Conservation (phyloP, 2,113 vertebrate genomes). For the Nothocercus julius region DNA sequence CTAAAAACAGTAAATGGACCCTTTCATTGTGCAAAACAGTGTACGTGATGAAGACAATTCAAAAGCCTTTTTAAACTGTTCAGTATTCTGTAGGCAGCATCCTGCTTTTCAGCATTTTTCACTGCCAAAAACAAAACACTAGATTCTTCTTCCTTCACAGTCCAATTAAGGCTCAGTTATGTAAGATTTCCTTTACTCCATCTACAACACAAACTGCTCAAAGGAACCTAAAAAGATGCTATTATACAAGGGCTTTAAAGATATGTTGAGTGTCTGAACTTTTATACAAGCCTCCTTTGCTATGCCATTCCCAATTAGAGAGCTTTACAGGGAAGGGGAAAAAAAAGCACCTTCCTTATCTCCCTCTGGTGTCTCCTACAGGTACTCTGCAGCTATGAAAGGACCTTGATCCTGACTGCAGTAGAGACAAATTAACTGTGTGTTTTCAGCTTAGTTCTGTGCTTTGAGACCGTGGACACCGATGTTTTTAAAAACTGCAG, state of each 20-base stretch:
- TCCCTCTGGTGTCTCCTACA: not conserved
- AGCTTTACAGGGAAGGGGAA: not conserved
- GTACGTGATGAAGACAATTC: not conserved
- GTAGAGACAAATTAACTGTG: not conserved
- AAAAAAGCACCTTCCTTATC: not conserved
- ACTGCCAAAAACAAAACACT: not conserved
- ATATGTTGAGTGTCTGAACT: not conserved
- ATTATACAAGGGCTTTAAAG: not conserved
- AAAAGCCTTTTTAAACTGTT: not conserved
- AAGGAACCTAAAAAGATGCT: not conserved
- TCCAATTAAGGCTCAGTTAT: not conserved
- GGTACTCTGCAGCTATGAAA: not conserved
- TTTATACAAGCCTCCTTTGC: not conserved
- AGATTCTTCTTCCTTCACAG: not conserved
- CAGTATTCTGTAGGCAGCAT: accelerated
- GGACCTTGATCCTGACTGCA: not conserved
- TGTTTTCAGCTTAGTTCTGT: not conserved
- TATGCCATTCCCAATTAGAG: not conserved
- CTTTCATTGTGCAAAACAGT: not conserved
- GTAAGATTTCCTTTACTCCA: not conserved
- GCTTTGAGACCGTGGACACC: not conserved
- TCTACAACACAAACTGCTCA: not conserved
- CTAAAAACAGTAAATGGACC: not conserved
- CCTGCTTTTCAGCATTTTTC: not conserved
- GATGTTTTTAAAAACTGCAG: not conserved